Base-by-base conservation (phyloP, 2,113 vertebrate genomes). In the Xenus cinereus region DNA sequence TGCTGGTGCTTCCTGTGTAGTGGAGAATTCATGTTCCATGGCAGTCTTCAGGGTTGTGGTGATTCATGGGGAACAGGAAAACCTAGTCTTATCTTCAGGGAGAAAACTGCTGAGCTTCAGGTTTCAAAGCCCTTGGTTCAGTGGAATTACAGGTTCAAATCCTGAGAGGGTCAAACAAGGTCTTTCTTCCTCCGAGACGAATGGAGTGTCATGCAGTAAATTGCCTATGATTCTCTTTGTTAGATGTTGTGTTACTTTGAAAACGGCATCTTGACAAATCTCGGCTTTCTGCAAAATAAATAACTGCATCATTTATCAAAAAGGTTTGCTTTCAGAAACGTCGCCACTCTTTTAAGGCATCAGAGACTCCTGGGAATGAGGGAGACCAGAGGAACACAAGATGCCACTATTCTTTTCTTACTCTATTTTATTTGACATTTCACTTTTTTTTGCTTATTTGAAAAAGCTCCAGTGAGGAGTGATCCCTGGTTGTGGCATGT, bases 251-350 rank as follows among this genome's bases (percentile, higher is more conserved):
- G 74, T 69, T 95, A 84, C 95, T 95, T 90, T 84, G 77, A 89
- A 79, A 97, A 82, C 2, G 0, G 84, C 91, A 79, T 84, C 1
- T 2, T 92, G 84, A 94, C 74, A 87, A 80, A 91, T 94, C 92
- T 96, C 16, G 54, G 63, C 84, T 84, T 95, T 84, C 86, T 89
- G 62, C 66, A 95, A 89, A 94, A 95, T 91, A 96, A 95, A 89
- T 94, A 97, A 89, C 89, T 45, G 57, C 53, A 73, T 73, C 80
- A 54, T 95, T 96, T 95, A 87, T 97, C 74, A 93, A 66, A 87
- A 87, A 68, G 10, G 32, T 89, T 93, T 96, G 66, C 86, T 91
- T 89, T 89, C 84, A 87, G 71, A 94, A 89, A 84, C 1, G 3
- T 82, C 22, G 1, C 81, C 66, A 54, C 69, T 84, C 74, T 91